Conservation (phyloP, 1,140 invertebrate genomes). For the Acromyrmex echinatior region DNA sequence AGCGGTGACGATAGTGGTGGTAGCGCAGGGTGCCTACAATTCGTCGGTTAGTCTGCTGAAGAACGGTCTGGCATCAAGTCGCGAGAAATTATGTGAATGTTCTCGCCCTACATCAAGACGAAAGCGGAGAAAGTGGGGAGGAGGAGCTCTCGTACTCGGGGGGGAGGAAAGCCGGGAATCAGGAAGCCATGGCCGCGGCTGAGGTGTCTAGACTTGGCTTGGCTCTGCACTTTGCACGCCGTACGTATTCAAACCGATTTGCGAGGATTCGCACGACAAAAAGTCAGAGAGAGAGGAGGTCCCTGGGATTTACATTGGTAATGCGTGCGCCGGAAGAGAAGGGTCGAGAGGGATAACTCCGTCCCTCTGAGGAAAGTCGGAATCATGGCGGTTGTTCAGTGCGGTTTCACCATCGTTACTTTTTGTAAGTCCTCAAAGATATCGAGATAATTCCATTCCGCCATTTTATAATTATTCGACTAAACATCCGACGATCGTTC, state of each 20-base stretch:
- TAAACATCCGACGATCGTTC: neutral
- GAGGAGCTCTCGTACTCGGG: neutral
- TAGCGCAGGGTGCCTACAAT: slow-evolving; percentile 79
- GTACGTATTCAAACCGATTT: slow-evolving; percentile 82
- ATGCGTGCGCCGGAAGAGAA: slow-evolving; percentile 69
- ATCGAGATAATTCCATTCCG: slow-evolving; percentile 40
- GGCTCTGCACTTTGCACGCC: slow-evolving; percentile 72
- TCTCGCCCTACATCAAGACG: slow-evolving; percentile 72
- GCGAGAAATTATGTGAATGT: slow-evolving; percentile 83
- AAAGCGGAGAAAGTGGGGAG: slow-evolving; percentile 35
- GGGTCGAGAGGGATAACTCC: slow-evolving; percentile 40
- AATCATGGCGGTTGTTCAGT: slow-evolving; percentile 46
- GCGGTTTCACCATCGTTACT: neutral
- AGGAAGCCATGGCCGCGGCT: slow-evolving; percentile 51
- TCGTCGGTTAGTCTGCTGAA: slow-evolving; percentile 80
- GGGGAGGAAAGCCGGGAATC: slow-evolving; percentile 36
- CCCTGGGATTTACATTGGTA: slow-evolving; percentile 81
- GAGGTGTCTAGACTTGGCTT: slow-evolving; percentile 79
- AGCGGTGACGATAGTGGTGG: slow-evolving; percentile 62
- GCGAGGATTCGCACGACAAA: slow-evolving; percentile 81
- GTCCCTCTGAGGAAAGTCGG: slow-evolving; percentile 55
- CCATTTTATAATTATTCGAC: neutral
- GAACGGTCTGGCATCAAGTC: slow-evolving; percentile 83
- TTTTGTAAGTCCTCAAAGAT: slow-evolving; percentile 27
- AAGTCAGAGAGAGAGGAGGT: slow-evolving; percentile 72